These are phyloP conservation scores for Siphonodentalium dalli DNA, from an alignment of 2,888 invertebrate species.

Conservation along the genomic window DNA sequence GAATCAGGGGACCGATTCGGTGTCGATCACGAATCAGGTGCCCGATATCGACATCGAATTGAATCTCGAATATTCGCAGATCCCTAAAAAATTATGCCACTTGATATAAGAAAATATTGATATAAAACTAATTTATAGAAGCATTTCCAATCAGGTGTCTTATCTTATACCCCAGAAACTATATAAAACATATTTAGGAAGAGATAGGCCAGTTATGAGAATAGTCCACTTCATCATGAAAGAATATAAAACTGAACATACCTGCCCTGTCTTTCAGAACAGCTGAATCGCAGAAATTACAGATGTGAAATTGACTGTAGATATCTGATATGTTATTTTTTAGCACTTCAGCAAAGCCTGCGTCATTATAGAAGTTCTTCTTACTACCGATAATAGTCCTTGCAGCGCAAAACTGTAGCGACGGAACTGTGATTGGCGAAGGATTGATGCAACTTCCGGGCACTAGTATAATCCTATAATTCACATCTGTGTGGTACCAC, in stretches of 20 bases:
- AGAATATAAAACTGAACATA: slow-evolving; percentile 34
- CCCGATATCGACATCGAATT: too few relatives aligned
- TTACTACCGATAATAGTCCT: slow-evolving; percentile 64
- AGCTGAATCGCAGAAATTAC: slow-evolving; percentile 62
- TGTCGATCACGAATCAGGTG: too few relatives aligned
- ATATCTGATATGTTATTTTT: slow-evolving; percentile 65
- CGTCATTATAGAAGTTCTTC: slow-evolving; percentile 62
- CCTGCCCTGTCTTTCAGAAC: slow-evolving; percentile 56
- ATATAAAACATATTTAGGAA: too few relatives aligned
- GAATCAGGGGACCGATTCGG: too few relatives aligned
- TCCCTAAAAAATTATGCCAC: too few relatives aligned
- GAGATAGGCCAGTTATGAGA: too few relatives aligned
- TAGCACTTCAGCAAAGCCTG: slow-evolving; percentile 59
- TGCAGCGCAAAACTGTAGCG: slow-evolving; percentile 63
- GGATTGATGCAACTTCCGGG: slow-evolving; percentile 35
- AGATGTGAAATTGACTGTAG: slow-evolving; percentile 65
- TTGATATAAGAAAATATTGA: too few relatives aligned
- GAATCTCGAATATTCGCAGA: too few relatives aligned
- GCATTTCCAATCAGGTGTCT: too few relatives aligned
- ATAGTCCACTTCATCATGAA: too few relatives aligned
- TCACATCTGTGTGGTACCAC: slow-evolving; percentile 68
- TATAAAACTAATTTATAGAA: too few relatives aligned
- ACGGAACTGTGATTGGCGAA: slow-evolving; percentile 30
- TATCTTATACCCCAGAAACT: too few relatives aligned
- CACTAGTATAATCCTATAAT: slow-evolving; percentile 63